These are phyloP conservation scores for Paramisgurnus dabryanus DNA, from an alignment of 2,113 vertebrate genomes.

Conservation along the genomic window DNA sequence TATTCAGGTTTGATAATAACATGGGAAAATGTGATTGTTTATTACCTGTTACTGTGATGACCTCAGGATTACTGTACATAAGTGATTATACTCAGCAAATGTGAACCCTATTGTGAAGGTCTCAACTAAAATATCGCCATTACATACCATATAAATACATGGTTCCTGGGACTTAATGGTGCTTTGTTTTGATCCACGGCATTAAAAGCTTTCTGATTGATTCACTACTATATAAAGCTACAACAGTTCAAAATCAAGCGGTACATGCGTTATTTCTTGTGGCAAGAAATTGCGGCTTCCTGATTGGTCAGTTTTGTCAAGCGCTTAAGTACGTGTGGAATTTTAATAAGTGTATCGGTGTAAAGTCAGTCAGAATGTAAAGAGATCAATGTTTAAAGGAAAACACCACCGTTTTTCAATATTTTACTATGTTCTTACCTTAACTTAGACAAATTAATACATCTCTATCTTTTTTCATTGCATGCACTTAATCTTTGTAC, in stretches of 20 bases:
- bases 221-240: constrained; percentile 33
- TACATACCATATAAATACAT: no score
- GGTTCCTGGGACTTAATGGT: neutral
- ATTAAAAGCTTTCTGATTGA: neutral
- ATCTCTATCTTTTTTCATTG: no score
- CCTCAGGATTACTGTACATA: constrained; percentile 35
- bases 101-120: neutral
- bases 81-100: constrained; percentile 6
- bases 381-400: neutral
- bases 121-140: no score
- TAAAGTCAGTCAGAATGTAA: neutral
- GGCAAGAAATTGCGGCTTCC: neutral
- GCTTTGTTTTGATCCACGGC: constrained; percentile 2
- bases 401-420: no score
- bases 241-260: neutral
- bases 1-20: constrained; percentile 1
- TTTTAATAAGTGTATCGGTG: neutral
- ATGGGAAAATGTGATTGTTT: constrained; percentile 24
- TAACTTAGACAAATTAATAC: no score
- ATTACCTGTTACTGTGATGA: constrained; percentile 36
- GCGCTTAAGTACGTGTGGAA: neutral
- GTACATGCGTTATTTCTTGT: constrained; percentile 16
- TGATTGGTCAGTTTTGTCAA: constrained; percentile 3
- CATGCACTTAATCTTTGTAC: no score
- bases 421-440: no score